phyloP scores from a whole-genome alignment of 2,113 vertebrate genomes.

The Psammodynastes pulverulentus region DNA sequence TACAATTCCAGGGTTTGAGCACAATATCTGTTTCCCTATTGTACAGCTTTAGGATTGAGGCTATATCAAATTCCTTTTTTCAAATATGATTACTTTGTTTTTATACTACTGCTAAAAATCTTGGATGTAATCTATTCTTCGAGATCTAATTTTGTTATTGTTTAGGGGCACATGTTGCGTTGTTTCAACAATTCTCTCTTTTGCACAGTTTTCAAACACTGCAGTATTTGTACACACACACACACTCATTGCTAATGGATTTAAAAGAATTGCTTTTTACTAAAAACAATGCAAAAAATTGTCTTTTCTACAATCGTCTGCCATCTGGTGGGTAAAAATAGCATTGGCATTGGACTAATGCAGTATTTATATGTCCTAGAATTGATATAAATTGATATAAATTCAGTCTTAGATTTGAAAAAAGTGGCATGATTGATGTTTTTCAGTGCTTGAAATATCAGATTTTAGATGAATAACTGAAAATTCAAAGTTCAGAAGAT shows the following conservation, averaged over 20 bases:
- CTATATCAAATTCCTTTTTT: constrained; percentile 6
- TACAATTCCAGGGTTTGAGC: background rate
- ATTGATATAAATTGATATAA: background rate
- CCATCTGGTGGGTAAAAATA: background rate
- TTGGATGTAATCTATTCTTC: constrained; percentile 19
- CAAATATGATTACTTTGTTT: constrained; percentile 2
- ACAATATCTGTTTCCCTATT: background rate
- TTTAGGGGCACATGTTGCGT: background rate
- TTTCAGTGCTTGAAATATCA: background rate
- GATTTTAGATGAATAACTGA: background rate
- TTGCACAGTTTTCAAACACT: constrained; percentile 54
- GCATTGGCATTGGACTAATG: background rate
- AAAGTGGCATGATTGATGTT: background rate
- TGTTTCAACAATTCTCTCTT: constrained; percentile 27
- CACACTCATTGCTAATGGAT: constrained; percentile 15
- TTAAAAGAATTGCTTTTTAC: constrained; percentile 56
- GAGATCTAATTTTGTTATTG: background rate
- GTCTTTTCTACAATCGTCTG: background rate
- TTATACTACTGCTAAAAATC: constrained; percentile 40
- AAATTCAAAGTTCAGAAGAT: background rate
- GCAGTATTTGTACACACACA: constrained; percentile 41
- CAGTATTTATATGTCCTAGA: background rate
- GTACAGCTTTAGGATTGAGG: background rate
- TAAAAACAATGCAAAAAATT: constrained; percentile 45
- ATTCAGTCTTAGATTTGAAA: background rate